These are phyloP conservation scores for Clarias batrachus DNA, from an alignment of 2,113 vertebrate genomes.

Conservation along the genomic window DNA sequence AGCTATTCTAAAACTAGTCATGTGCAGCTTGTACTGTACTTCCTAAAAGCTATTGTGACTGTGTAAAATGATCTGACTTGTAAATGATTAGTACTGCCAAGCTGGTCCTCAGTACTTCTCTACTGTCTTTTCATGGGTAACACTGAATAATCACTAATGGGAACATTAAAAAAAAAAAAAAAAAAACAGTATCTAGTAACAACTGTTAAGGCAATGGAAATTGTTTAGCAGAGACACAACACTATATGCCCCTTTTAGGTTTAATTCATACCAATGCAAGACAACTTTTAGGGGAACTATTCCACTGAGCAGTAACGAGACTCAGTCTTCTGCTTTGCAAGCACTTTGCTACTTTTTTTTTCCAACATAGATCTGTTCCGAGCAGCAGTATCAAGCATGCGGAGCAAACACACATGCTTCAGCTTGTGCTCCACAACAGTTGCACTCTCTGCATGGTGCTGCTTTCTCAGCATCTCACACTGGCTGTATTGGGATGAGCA, in stretches of 20 bases:
- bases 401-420: slow-evolving; percentile 3
- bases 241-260: not conserved
- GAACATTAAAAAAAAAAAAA: no score
- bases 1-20: not conserved
- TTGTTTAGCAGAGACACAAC: not conserved
- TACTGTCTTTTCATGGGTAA: not conserved
- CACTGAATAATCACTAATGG: not conserved
- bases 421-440: slow-evolving; percentile 33
- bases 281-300: not conserved
- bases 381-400: slow-evolving; percentile 2
- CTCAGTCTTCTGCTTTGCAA: not conserved
- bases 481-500: slow-evolving; percentile 31
- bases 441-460: slow-evolving; percentile 30
- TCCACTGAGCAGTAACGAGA: not conserved
- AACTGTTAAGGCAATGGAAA: not conserved
- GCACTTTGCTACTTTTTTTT: slow-evolving; percentile 17
- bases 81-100: not conserved
- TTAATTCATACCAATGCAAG: not conserved
- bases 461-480: slow-evolving; percentile 31
- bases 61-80: not conserved
- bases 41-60: not conserved
- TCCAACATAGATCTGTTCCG: not conserved
- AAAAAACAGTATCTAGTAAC: not conserved
- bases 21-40: not conserved
- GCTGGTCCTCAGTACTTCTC: no score